Evolutionary conservation across 1,140 invertebrate species (phyloP).

Genomic region (Panagrolaimus sp.): DNA sequence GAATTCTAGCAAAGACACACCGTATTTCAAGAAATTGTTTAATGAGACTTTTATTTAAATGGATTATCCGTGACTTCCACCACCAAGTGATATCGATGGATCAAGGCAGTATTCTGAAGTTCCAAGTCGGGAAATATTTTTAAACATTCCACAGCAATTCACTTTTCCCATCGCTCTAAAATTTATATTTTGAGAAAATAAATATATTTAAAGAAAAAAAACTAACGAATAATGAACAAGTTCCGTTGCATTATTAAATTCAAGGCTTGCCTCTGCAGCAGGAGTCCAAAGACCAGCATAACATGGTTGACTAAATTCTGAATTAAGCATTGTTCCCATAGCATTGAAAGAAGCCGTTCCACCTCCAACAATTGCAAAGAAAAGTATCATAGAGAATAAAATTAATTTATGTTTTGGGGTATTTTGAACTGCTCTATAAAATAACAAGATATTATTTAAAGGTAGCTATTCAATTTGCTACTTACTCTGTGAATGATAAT

Average conservation of each 20-base stretch:
- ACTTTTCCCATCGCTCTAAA: slow-evolving; percentile 32
- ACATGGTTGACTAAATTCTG: slow-evolving; percentile 50
- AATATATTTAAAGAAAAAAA: not conserved
- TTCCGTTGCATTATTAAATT: not conserved
- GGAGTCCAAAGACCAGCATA: slow-evolving; percentile 36
- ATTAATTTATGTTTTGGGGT: slow-evolving; percentile 31
- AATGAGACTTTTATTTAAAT: too few species aligned
- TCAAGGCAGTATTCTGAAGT: slow-evolving; percentile 23
- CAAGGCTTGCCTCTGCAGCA: not conserved
- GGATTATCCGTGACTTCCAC: slow-evolving; percentile 31
- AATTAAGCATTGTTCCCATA: slow-evolving; percentile 35
- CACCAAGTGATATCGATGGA: slow-evolving; percentile 15
- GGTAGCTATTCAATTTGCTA: too few species aligned
- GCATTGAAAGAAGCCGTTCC: slow-evolving; percentile 47
- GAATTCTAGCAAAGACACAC: too few species aligned
- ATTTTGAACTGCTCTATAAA: slow-evolving; percentile 36
- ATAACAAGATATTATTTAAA: too few species aligned
- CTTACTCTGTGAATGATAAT: slow-evolving; percentile 32
- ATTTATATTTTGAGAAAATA: not conserved
- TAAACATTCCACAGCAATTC: slow-evolving; percentile 43
- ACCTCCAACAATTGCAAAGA: slow-evolving; percentile 48
- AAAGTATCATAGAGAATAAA: slow-evolving; percentile 34
- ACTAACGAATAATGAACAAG: not conserved
- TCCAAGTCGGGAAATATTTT: slow-evolving; percentile 44
- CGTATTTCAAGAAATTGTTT: too few species aligned